Base-by-base conservation (phyloP, 2,113 vertebrate species). In the Fukomys damarensis region DNA sequence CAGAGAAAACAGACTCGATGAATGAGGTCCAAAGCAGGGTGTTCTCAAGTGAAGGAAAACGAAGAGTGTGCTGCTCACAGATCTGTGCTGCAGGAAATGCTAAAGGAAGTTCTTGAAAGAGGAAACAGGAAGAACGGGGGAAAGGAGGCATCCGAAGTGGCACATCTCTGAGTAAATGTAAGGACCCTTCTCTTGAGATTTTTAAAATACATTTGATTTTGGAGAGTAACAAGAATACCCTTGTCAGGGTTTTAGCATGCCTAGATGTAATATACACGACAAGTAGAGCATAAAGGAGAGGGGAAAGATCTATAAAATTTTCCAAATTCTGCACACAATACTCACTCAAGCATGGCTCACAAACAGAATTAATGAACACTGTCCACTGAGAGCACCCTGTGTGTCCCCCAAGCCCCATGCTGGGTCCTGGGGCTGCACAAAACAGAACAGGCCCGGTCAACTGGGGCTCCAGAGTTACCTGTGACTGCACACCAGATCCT, bases 341-440 rank as follows among this genome's bases (percentile, higher is more conserved):
- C n/a, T 74, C 16, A 1, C 49, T 61, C 10, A 0, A 32, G 4
- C 19, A 2, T 4, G 54, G 49, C 49, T 74, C 84, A 30, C 13
- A 28, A 26, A 59, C 22, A 35, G 65, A 17, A n/a, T 0, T 3
- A 26, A 58, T 16, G 30, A 72, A 28, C 8, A 2, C 4, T 0
- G 2, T 2, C 7, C 2, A 7, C 8, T 0, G 38, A 32, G 13
- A 11, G 12, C 22, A 28, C 10, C 3, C 28, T 5, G 12, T 7
- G 24, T 30, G 0, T 0, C 6, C 5, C 5, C 59, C 38, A 14
- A 9, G 6, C 26, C 61, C 52, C 11, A 1, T 11, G 35, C 61
- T 7, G 24, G 70, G 41, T 11, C 7, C 10, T 0, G 26, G 56
- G 46, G 14, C 59, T 19, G n/a, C n/a, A n/a, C n/a, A n/a, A n/a